Base-by-base conservation (phyloP, 2,797 vertebrate species). In the Limnodromus scolopaceus region DNA sequence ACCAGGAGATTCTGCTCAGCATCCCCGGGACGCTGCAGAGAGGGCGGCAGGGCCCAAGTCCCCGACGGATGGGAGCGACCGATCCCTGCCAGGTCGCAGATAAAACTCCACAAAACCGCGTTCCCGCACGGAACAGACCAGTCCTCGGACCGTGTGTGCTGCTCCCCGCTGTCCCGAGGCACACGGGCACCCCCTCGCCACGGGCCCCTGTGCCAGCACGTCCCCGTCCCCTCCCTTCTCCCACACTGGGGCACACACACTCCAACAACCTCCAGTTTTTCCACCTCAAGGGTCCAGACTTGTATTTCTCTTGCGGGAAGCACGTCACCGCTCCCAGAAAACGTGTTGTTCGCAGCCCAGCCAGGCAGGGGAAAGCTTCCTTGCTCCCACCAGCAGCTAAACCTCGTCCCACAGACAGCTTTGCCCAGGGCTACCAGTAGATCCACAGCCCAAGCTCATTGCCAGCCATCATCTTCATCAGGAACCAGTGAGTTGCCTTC, bases 171-270 rank as follows among this genome's bases (percentile, higher is more conserved):
- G 46, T 20, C 55, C 77, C 8, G 2, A 0, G 3, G 48, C 9
- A 36, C 51, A 6, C 0, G 0, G 45, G 17, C 71, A 55, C n/a
- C 11, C 28, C 13, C 13, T 41, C 2, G 1, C 32, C 34, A n/a
- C 2, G 1, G 19, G 13, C 24, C 25, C 25, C 54, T 1, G 43
- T 0, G 0, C 60, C 78, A 39, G 64, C 72, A 54, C 0, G 0
- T 41, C 51, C 24, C n/a, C 5, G 2, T 27, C 34, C 75, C 58
- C 51, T 32, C 0, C 0, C 11, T 55, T 16, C 54, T 36, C 58
- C 9, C 23, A 1, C 6, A 2, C 25, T 6, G 10, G 11, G 30
- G n/a, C 60, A 28, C 0, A 0, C 5, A 9, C 9, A 0, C 18
- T 22, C 58, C 4, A 8, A 13, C 36, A 63, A 64, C n/a, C 80